These are phyloP conservation scores for Tretioscincus oriximinensis DNA, from an alignment of 2,113 vertebrate species.

Conservation along the genomic window DNA sequence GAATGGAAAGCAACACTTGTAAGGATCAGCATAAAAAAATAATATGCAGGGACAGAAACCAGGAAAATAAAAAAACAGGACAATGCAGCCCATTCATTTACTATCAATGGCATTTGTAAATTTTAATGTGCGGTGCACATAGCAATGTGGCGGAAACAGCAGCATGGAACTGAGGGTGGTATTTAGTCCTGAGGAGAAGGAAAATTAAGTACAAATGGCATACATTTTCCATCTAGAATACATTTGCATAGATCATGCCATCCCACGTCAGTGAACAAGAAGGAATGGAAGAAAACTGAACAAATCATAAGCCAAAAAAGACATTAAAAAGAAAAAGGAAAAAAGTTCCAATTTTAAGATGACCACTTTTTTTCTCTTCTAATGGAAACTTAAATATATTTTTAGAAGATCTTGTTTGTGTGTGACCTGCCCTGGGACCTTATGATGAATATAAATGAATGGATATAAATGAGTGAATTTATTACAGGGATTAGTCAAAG, in stretches of 20 bases:
- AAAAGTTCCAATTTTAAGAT: too few relatives aligned
- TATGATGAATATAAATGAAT: too few relatives aligned
- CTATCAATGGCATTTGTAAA: slow-evolving; percentile 24
- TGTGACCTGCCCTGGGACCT: too few relatives aligned
- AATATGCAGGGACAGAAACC: neutral
- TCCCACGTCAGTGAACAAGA: neutral
- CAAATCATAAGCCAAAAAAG: too few relatives aligned
- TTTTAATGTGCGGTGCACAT: slow-evolving; percentile 3
- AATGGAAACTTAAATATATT: neutral
- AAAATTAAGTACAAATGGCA: slow-evolving; percentile 18
- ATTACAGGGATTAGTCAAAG: too few relatives aligned
- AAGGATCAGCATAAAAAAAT: neutral
- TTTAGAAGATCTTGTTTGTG: too few relatives aligned
- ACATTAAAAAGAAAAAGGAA: neutral
- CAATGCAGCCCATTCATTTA: slow-evolving; percentile 14
- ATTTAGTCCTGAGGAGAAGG: neutral
- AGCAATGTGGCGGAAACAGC: neutral
- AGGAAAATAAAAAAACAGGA: neutral
- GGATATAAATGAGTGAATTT: too few relatives aligned
- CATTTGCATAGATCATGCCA: neutral
- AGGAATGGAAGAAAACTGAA: too few relatives aligned
- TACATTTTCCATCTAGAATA: slow-evolving; percentile 5
- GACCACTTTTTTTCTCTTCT: neutral
- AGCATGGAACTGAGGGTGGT: neutral
- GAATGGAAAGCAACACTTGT: neutral